phyloP scores from a whole-genome alignment of 2,113 vertebrate species.

The Conger conger region DNA sequence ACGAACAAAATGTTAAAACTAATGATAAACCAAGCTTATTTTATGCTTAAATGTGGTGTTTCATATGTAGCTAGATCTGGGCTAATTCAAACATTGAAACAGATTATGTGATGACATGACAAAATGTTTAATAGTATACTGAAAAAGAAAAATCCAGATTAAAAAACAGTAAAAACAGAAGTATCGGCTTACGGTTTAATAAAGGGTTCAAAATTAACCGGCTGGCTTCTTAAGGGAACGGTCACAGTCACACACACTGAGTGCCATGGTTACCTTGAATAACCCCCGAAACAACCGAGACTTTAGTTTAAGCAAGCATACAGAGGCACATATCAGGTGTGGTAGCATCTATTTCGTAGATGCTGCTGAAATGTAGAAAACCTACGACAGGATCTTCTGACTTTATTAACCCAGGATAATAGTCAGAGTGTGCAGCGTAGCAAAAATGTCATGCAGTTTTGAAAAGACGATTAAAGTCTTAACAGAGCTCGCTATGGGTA shows the following conservation, averaged over 20 bases:
- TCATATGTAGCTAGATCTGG: too few species aligned
- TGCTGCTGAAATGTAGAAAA: not conserved
- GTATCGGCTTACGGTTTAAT: not conserved
- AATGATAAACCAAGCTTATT: too few species aligned
- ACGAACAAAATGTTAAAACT: too few species aligned
- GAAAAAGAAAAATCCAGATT: too few species aligned
- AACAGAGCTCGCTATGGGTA: slow-evolving; percentile 9
- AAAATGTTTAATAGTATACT: not conserved
- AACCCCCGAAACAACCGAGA: slow-evolving; percentile 32
- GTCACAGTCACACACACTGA: not conserved
- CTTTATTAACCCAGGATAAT: not conserved
- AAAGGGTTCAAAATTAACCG: not conserved
- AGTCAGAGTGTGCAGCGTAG: not conserved
- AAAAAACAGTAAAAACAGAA: not conserved
- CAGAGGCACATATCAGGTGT: slow-evolving; percentile 7
- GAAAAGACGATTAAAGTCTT: slow-evolving; percentile 18
- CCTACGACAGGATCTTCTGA: not conserved
- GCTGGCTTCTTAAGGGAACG: not conserved
- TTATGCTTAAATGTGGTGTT: too few species aligned
- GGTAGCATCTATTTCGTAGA: not conserved
- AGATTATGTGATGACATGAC: too few species aligned
- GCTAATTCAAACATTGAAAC: too few species aligned
- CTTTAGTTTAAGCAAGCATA: slow-evolving; percentile 8
- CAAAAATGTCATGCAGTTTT: not conserved
- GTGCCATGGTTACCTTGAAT: slow-evolving; percentile 23